phyloP scores from a whole-genome alignment of 2,888 invertebrate genomes.

The Caenorhabditis doughertyi region DNA sequence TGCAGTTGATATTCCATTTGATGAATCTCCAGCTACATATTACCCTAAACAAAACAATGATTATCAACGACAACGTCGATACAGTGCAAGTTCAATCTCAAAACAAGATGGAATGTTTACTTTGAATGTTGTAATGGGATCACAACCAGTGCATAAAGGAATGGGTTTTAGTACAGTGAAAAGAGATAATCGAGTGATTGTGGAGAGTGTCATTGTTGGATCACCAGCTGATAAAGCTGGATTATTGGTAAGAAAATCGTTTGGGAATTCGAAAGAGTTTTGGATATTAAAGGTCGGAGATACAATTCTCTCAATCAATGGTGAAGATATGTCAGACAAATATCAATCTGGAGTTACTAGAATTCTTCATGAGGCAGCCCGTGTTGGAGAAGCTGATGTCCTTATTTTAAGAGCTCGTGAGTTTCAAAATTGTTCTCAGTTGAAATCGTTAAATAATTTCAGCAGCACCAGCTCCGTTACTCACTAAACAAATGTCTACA shows the following conservation, averaged over 20 bases:
- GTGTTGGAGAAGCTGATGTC: conserved; percentile 72
- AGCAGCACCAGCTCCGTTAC: conserved; percentile 38
- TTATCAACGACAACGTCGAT: conserved; percentile 19
- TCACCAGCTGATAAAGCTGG: conserved; percentile 73
- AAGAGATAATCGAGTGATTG: conserved; percentile 81
- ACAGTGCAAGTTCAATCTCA: conserved; percentile 9
- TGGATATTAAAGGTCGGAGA: conserved; percentile 81
- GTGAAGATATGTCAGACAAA: conserved; percentile 78
- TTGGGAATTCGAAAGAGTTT: neutral
- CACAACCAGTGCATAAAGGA: conserved; percentile 78
- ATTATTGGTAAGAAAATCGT: conserved; percentile 52
- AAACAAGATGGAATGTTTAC: conserved; percentile 63
- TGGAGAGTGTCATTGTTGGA: conserved; percentile 83
- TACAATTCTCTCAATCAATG: conserved; percentile 82
- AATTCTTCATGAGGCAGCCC: conserved; percentile 81
- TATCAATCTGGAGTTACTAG: conserved; percentile 81
- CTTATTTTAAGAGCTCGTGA: conserved; percentile 66
- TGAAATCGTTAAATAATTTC: neutral
- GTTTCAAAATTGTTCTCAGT: conserved; percentile 7
- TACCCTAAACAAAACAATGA: conserved; percentile 50
- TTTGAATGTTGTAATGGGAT: conserved; percentile 68
- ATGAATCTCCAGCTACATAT: conserved; percentile 68
- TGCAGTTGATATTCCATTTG: conserved; percentile 74
- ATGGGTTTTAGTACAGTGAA: conserved; percentile 83
- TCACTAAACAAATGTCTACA: conserved; percentile 49